Percentiles rank a stretch among this genome's conserved stretches.
Conservation (phyloP, 2,888 invertebrate genomes). For the Clitarchus hookeri region DNA sequence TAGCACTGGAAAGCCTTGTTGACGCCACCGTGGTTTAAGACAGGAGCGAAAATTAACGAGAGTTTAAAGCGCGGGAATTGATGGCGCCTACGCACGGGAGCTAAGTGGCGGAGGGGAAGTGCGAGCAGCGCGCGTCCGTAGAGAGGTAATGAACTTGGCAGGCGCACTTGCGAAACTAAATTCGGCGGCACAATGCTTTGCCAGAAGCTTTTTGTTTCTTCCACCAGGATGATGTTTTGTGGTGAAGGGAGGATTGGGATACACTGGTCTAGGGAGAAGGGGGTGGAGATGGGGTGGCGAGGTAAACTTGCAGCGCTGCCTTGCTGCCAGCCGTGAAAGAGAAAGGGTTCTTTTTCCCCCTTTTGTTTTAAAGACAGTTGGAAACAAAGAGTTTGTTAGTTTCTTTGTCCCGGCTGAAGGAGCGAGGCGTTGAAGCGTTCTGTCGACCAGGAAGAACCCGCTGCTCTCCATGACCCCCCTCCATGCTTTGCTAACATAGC, state of each 20-base stretch:
- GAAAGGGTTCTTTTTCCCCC: neutral
- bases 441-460: neutral
- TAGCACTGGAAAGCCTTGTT: neutral
- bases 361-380: conserved; percentile 10
- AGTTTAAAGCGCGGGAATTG: neutral
- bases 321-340: neutral
- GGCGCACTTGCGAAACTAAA: neutral
- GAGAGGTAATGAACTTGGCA: neutral
- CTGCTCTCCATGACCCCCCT: neutral
- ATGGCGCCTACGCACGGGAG: neutral
- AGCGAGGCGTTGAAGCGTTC: conserved; percentile 7
- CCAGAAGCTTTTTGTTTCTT: neutral
- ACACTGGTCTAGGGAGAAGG: neutral
- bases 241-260: too few relatives aligned
- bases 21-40: neutral
- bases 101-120: neutral
- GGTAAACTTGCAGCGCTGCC: neutral
- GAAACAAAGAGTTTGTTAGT: conserved; percentile 14
- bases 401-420: neutral
- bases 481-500: neutral
- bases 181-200: neutral
- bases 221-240: neutral
- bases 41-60: neutral
- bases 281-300: neutral
- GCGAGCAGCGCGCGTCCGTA: neutral